Base-by-base conservation (phyloP, 2,888 invertebrate genomes). In the Drosophila suboccidentalis region DNA sequence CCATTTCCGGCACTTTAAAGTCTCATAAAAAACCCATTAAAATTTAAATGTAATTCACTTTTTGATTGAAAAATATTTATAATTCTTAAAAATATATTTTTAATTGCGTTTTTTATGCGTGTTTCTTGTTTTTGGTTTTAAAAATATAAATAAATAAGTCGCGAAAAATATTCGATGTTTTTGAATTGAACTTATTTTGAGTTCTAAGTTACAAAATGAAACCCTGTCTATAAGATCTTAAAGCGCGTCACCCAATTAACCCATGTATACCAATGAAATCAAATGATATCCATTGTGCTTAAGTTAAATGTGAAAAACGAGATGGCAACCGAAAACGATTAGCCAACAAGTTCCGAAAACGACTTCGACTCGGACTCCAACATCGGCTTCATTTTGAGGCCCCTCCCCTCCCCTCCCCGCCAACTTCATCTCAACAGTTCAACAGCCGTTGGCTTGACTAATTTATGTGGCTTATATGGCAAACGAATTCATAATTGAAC, bases 401-500 rank as follows among this genome's bases (percentile, higher is more conserved):
- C 46, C 26, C 26, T 4, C 32, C 44, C 41, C 13, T 1, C 10
- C 11, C 1, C 26, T n/a, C 17, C 0, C 13, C 13, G 4, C 11
- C n/a, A 9, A 3, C 8, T n/a, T 41, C n/a, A 19, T 32, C 8
- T 1, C 26, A 13, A 41, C 17, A 47, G 63, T 41, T 63, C 34
- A 55, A 60, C 8, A 54, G 55, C 39, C 51, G 55, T 68, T 75
- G 63, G 50, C 19, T 26, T 58, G 86, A 80, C 80, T 72, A 85
- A 85, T 89, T 75, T 82, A 74, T 76, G 74, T 72, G 74, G 78
- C 72, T 72, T 71, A 75, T 74, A 78, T 85, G 75, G 78, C 73
- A 65, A 75, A 57, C 70, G 76, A 64, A 80, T 76, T 69, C 78
- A 82, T 82, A 82, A 88, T 86, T 87, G 90, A 86, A 91, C 87